Evolutionary conservation across 1,140 invertebrate genomes (phyloP), one percentile per base, ranked within the genome.

Genomic region (Cotesia glomerata): DNA sequence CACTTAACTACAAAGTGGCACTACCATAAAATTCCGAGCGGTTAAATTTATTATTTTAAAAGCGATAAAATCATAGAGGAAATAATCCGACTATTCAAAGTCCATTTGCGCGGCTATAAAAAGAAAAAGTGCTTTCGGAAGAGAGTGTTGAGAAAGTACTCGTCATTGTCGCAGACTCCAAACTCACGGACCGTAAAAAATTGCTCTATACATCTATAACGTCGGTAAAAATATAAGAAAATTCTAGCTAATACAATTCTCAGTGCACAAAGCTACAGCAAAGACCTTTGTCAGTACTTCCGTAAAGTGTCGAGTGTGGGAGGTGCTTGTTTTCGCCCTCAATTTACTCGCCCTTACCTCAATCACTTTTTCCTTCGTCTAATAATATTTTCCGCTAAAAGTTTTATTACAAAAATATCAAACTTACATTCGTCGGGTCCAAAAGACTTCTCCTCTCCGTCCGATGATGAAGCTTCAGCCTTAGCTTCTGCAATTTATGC

Each of bases 381-480:
- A 52, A 11, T n/a, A 13, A 13, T 13, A 11, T 69, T 49, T 52
- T 51, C 54, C 35, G 36, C 9, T 45, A 49, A 5, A 1, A 52
- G n/a, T 70, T 58, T 8, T 26, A 9, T 36, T 36, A 36, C 35
- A 36, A 36, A 45, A 45, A 45, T 45, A 45, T 9, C 7, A 35
- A 68, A 59, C 81, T 81, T 76, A 84, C 85, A 84, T 49, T 82
- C 81, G 36, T 76, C 69, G 69, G 69, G 68, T 9, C 84, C 84
- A 3, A 39, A 39, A 39, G 80, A 71, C 69, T 86, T 87, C 52
- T 75, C 84, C 39, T 87, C 86, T 34, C 81, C 79, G 62, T 87
- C 86, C 2, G 85, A 86, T 3, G 84, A 82, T 67, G 82, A 87
- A 45, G 80, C 84, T 69, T 85, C 85, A 0, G 85, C 84, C 80